These are phyloP conservation scores for Didymodactylos carnosus DNA, from an alignment of 2,888 invertebrate species.

Conservation along the genomic window DNA sequence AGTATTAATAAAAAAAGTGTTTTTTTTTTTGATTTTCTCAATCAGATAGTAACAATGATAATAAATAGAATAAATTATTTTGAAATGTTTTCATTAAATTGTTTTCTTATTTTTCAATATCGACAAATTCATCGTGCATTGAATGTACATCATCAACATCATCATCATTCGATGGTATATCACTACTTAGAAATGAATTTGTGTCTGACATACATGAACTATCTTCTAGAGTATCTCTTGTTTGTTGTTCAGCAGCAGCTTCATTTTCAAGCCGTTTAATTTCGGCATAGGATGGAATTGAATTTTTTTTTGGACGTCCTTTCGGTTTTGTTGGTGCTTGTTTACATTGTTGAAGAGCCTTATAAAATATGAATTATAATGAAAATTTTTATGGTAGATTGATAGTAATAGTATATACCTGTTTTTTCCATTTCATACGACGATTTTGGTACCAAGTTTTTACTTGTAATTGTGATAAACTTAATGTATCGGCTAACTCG, in stretches of 20 bases:
- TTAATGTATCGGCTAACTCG: slow-evolving; percentile 33
- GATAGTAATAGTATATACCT: slow-evolving; percentile 21
- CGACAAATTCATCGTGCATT: background rate
- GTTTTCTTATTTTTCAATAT: background rate
- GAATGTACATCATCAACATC: background rate
- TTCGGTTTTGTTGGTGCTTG: slow-evolving; percentile 34
- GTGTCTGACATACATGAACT: background rate
- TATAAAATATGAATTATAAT: slow-evolving; percentile 14
- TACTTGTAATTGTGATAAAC: slow-evolving; percentile 36
- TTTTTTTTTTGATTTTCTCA: no score
- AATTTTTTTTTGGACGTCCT: slow-evolving; percentile 32
- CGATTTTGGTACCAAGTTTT: slow-evolving; percentile 38
- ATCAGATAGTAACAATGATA: no score
- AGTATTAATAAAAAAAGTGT: no score
- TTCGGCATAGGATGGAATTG: slow-evolving; percentile 17
- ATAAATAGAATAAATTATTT: no score
- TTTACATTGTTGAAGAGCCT: slow-evolving; percentile 24
- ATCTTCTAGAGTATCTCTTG: background rate
- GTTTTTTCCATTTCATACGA: slow-evolving; percentile 38
- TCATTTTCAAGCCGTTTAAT: background rate
- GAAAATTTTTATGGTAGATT: background rate
- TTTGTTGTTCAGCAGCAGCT: background rate
- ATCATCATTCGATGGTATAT: background rate
- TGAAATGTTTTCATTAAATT: no score
- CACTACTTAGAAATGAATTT: background rate